Percentiles rank a stretch among this genome's conserved stretches.
Evolutionary conservation across 1,140 invertebrate genomes (phyloP).

Genomic region (Macrosteles quadrilineatus): DNA sequence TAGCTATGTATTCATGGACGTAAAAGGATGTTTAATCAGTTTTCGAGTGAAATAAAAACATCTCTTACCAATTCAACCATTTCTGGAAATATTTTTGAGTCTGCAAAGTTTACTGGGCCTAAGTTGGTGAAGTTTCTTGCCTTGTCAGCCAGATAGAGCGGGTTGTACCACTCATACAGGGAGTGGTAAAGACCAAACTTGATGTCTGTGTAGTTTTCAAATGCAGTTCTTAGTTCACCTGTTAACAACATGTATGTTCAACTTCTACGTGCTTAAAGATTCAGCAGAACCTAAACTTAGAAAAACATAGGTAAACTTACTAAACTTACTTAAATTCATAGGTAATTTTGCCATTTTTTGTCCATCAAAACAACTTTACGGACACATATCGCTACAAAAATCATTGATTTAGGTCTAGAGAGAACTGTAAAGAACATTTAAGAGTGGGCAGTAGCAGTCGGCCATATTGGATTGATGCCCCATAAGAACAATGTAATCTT

Average conservation of each 20-base stretch:
- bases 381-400: too few relatives aligned
- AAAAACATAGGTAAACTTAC: not conserved
- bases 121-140: constrained; percentile 58
- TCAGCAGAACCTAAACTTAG: not conserved
- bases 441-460: too few relatives aligned
- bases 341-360: too few relatives aligned
- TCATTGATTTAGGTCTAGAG: too few relatives aligned
- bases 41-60: not conserved
- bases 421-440: too few relatives aligned
- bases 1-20: too few relatives aligned
- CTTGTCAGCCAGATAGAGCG: constrained; percentile 77
- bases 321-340: not conserved
- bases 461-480: too few relatives aligned
- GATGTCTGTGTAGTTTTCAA: constrained; percentile 62
- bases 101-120: constrained; percentile 63
- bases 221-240: constrained; percentile 72
- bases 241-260: constrained; percentile 36
- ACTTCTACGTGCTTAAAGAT: too few relatives aligned
- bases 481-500: too few relatives aligned
- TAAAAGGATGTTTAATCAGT: too few relatives aligned
- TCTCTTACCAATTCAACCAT: constrained; percentile 65
- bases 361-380: too few relatives aligned
- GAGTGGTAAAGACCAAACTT: constrained; percentile 90
- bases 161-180: constrained; percentile 90
- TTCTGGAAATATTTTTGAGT: constrained; percentile 71